Conservation (phyloP, 2,888 invertebrate genomes). For the Plagiodera versicolora region DNA sequence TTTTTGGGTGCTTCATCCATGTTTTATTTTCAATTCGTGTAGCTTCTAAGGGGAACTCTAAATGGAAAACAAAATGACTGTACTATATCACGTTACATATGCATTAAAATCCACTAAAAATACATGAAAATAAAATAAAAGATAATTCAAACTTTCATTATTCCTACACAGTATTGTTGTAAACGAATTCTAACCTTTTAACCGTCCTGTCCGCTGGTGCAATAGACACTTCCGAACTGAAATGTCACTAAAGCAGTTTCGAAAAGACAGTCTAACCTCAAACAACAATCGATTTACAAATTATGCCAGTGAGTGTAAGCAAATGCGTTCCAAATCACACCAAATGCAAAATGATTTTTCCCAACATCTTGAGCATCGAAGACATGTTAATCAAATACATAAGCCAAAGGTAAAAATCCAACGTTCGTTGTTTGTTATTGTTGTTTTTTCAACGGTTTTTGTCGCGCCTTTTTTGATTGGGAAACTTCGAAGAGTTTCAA, state of each 20-base stretch:
- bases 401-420: slow-evolving; percentile 30
- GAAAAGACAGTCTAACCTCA: slow-evolving; percentile 17
- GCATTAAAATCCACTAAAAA: too few species aligned
- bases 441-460: slow-evolving; percentile 8
- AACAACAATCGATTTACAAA: slow-evolving; percentile 12
- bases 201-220: background rate
- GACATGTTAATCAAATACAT: slow-evolving; percentile 47
- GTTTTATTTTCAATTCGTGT: too few species aligned
- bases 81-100: too few species aligned
- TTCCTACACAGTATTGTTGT: too few species aligned
- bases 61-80: too few species aligned
- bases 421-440: slow-evolving; percentile 13
- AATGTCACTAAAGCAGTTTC: background rate
- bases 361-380: slow-evolving; percentile 43
- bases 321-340: background rate
- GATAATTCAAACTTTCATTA: too few species aligned
- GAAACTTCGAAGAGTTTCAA: too few species aligned
- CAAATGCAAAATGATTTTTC: slow-evolving; percentile 39
- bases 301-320: slow-evolving; percentile 18
- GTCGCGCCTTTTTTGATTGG: background rate
- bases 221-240: background rate
- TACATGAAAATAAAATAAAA: too few species aligned
- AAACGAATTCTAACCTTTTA: background rate
- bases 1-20: too few species aligned
- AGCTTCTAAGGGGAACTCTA: too few species aligned